Evolutionary conservation across 2,888 invertebrate genomes (phyloP).

Genomic region (Stenodema calcarata): DNA sequence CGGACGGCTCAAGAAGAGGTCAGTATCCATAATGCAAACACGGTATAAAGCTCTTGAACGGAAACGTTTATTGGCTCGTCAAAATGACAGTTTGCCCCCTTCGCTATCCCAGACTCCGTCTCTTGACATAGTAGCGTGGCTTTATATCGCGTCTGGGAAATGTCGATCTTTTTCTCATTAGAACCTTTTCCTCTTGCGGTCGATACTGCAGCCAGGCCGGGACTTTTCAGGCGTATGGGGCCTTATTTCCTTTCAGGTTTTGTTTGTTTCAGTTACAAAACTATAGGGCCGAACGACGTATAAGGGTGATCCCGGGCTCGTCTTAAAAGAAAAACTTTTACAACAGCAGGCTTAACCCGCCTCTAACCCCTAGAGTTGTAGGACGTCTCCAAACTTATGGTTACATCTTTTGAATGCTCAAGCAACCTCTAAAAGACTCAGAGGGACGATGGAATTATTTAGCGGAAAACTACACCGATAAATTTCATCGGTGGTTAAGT

Average conservation of each 20-base stretch:
- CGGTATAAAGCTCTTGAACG: constrained; percentile 1
- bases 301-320: too few relatives aligned
- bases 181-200: not conserved
- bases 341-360: too few relatives aligned
- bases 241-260: not conserved
- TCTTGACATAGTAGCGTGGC: not conserved
- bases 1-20: constrained; percentile 19
- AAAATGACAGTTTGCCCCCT: constrained; percentile 34
- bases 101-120: not conserved
- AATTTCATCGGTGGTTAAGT: too few relatives aligned
- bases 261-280: too few relatives aligned
- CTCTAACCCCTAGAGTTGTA: too few relatives aligned
- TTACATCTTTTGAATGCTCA: too few relatives aligned
- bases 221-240: not conserved
- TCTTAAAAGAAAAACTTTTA: too few relatives aligned
- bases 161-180: constrained; percentile 5
- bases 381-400: too few relatives aligned
- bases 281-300: too few relatives aligned
- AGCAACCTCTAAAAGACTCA: too few relatives aligned
- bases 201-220: not conserved
- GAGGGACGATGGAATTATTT: too few relatives aligned
- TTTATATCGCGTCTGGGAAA: not conserved
- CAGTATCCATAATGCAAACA: constrained; percentile 49
- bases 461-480: too few relatives aligned
- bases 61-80: constrained; percentile 44